Conservation (phyloP, 1,140 invertebrate species). For the Augochlora pura region DNA sequence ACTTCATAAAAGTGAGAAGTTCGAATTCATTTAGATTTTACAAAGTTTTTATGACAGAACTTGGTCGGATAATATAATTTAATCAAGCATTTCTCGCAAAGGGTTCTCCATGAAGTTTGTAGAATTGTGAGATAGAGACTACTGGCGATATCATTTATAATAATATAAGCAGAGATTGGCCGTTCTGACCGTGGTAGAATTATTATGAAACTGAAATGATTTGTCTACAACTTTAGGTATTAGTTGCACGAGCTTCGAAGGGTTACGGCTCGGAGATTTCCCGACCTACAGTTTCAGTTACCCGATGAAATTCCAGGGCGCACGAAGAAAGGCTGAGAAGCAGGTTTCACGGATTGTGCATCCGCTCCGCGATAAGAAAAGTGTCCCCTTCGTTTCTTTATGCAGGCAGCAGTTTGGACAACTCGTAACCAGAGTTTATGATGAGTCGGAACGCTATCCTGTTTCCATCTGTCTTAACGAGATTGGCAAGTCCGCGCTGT, state of each 20-base stretch:
- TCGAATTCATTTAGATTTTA: no score
- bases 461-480: neutral
- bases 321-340: neutral
- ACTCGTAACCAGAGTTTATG: conserved; percentile 11
- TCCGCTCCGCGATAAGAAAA: conserved; percentile 6
- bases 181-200: no score
- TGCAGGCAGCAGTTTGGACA: neutral
- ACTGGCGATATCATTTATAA: no score
- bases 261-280: neutral
- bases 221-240: no score
- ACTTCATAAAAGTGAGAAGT: no score
- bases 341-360: neutral
- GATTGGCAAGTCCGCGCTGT: neutral
- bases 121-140: no score
- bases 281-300: neutral
- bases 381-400: conserved; percentile 5
- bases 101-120: no score
- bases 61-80: no score
- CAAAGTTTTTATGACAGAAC: no score
- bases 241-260: neutral
- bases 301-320: neutral
- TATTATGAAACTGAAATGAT: no score
- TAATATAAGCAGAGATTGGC: no score
- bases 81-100: no score
- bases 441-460: conserved; percentile 1